Conservation (phyloP, 2,113 vertebrate species). For the Eublepharis macularius region DNA sequence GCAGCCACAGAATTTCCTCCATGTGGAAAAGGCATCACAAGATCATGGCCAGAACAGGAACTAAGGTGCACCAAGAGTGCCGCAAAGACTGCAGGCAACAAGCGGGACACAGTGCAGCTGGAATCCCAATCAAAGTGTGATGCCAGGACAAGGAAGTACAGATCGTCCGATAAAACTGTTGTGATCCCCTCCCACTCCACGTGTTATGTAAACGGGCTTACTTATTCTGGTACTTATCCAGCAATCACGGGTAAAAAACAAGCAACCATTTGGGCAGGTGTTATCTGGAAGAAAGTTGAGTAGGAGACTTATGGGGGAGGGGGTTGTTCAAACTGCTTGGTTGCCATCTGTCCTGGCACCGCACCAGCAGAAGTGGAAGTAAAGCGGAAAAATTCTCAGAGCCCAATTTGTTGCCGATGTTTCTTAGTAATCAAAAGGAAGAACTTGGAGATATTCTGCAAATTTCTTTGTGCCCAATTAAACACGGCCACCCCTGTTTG, state of each 20-base stretch:
- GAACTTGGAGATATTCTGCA: no score
- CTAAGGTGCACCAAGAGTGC: neutral
- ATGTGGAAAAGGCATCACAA: constrained; percentile 44
- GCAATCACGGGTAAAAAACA: neutral
- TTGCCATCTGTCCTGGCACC: neutral
- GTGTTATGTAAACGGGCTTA: neutral
- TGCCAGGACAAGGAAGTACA: neutral
- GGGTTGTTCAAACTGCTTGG: neutral
- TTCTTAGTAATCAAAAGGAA: no score
- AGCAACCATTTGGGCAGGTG: neutral
- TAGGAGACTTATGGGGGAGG: no score
- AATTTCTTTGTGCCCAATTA: no score
- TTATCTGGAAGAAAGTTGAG: no score
- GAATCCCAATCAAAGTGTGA: neutral
- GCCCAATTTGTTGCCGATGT: neutral
- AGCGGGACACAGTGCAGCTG: neutral
- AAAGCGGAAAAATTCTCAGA: no score
- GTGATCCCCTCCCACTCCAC: neutral
- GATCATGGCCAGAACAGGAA: neutral
- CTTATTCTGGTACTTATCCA: neutral
- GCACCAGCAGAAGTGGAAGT: neutral
- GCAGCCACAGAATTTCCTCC: constrained; percentile 41
- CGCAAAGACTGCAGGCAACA: neutral
- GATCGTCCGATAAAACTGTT: neutral
- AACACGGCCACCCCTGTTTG: no score